Evolutionary conservation across 2,113 vertebrate genomes (phyloP).

Genomic region (Mandrillus leucophaeus): DNA sequence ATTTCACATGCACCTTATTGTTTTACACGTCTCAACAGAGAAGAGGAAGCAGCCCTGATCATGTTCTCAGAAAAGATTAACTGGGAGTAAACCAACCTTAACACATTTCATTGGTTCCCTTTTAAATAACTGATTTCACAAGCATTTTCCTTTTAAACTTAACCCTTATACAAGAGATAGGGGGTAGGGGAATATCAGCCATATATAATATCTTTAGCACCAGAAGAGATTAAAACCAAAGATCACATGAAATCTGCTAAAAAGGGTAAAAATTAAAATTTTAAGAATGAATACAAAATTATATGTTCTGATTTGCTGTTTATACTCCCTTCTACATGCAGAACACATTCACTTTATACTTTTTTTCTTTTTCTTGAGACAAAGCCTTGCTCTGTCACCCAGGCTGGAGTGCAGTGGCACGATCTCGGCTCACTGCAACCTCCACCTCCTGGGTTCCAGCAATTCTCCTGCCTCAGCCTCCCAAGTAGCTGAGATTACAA

Average conservation of each 20-base stretch:
- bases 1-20: not conserved
- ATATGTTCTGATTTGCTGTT: constrained; percentile 13
- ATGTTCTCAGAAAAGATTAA: constrained; percentile 34
- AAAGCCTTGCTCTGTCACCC: no score
- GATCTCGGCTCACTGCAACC: no score
- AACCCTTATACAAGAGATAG: not conserved
- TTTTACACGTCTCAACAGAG: not conserved
- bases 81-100: not conserved
- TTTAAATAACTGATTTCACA: constrained; percentile 33
- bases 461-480: no score
- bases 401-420: no score
- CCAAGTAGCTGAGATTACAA: no score
- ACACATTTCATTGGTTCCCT: not conserved
- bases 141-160: constrained; percentile 34
- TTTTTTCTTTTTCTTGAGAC: not conserved
- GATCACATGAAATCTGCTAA: not conserved
- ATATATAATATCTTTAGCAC: not conserved
- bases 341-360: constrained; percentile 35
- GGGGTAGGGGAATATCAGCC: not conserved
- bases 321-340: constrained; percentile 1
- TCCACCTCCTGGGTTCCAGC: no score
- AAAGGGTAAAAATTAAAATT: not conserved
- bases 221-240: constrained; percentile 35
- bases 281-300: not conserved
- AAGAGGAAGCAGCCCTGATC: not conserved